These are phyloP conservation scores for Spinus pinus DNA, from an alignment of 2,797 vertebrate species.

Conservation along the genomic window DNA sequence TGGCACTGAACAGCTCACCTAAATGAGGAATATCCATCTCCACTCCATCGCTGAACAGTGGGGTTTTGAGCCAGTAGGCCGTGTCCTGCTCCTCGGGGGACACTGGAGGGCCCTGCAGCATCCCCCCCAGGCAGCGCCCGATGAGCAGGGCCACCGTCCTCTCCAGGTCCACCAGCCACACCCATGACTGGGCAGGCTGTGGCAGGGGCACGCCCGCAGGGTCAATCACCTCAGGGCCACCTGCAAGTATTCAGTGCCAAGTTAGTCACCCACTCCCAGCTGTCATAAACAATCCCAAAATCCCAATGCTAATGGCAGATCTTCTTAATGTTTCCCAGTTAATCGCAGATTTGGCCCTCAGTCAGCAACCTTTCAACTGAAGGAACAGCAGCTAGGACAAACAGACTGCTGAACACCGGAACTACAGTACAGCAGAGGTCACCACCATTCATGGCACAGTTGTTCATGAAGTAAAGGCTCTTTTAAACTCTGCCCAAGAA, in stretches of 20 bases:
- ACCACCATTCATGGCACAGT: neutral
- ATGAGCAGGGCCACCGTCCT: constrained; percentile 91
- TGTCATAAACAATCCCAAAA: neutral
- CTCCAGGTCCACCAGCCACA: constrained; percentile 97
- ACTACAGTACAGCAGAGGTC: neutral
- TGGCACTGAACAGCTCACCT: constrained; percentile 72
- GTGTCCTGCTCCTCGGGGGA: constrained; percentile 94
- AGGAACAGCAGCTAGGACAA: neutral
- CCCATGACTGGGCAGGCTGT: constrained; percentile 87
- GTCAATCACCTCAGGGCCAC: constrained; percentile 87
- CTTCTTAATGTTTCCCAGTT: neutral
- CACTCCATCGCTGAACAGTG: constrained; percentile 91
- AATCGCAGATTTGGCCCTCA: neutral
- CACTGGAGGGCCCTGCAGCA: constrained; percentile 90
- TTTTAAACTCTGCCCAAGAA: neutral
- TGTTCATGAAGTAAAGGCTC: neutral
- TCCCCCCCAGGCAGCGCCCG: constrained; percentile 93
- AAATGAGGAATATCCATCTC: constrained; percentile 92
- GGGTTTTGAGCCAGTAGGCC: constrained; percentile 93
- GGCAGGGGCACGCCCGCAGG: constrained; percentile 83
- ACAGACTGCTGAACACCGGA: fast-evolving
- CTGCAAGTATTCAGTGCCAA: constrained; percentile 65
- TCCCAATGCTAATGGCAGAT: neutral
- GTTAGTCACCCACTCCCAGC: neutral
- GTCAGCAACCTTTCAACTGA: neutral